Evolutionary conservation across 2,113 vertebrate genomes (phyloP).

Genomic region (Rhabdornis inornatus): DNA sequence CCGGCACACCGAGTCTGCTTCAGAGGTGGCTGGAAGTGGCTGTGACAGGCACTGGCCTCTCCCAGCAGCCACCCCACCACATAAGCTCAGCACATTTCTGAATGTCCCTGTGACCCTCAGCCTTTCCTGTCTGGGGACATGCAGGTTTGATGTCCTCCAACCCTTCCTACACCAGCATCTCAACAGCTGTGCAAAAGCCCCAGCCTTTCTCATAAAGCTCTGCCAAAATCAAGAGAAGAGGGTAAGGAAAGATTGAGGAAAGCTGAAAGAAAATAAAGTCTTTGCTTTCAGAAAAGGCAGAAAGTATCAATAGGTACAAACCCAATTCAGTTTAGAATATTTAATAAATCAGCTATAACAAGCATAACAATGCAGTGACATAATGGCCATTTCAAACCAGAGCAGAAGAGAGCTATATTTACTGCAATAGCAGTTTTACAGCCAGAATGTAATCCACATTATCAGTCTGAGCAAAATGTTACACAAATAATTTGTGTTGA

Average conservation of each 20-base stretch:
- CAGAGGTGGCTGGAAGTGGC: background rate
- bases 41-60: background rate
- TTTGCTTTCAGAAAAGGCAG: background rate
- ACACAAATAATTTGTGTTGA: background rate
- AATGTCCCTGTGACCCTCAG: background rate
- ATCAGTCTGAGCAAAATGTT: background rate
- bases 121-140: background rate
- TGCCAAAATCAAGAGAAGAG: background rate
- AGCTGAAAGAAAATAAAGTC: background rate
- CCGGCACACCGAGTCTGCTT: rapidly evolving
- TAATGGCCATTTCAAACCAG: background rate
- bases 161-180: background rate
- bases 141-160: rapidly evolving
- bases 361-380: background rate
- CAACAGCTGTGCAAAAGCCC: background rate
- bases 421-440: background rate
- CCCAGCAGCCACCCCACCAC: background rate
- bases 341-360: background rate
- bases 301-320: background rate
- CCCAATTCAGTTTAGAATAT: background rate
- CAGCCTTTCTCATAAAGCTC: background rate
- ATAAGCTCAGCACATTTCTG: background rate
- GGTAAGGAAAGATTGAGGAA: background rate
- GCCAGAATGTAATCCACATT: background rate
- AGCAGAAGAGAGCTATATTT: background rate